These are phyloP conservation scores for Ageneiosus marmoratus DNA, from an alignment of 2,113 vertebrate genomes.

Conservation along the genomic window DNA sequence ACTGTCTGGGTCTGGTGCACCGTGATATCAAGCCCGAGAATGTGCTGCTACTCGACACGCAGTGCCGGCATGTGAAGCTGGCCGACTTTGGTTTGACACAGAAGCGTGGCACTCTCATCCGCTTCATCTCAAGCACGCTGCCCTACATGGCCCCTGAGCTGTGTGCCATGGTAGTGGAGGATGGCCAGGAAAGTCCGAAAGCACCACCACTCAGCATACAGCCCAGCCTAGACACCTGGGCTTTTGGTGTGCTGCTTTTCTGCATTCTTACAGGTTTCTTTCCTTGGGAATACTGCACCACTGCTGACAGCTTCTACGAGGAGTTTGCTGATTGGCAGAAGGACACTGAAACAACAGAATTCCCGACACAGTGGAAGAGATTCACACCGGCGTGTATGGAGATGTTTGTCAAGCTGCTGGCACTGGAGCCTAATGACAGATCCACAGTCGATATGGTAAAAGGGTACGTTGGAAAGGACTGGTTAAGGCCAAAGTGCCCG, in stretches of 20 bases:
- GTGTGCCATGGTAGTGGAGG: constrained; percentile 64
- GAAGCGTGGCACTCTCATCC: constrained; percentile 85
- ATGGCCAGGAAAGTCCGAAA: constrained; percentile 66
- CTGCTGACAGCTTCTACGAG: constrained; percentile 83
- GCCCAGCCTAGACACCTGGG: constrained; percentile 87
- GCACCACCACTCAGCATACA: constrained; percentile 80
- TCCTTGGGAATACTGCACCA: constrained; percentile 87
- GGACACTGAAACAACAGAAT: constrained; percentile 57
- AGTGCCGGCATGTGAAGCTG: constrained; percentile 82
- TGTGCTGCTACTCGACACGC: constrained; percentile 82
- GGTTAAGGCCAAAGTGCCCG: constrained; percentile 61
- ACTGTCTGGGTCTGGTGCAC: constrained; percentile 85
- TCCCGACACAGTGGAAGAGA: constrained; percentile 82
- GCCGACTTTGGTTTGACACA: constrained; percentile 90
- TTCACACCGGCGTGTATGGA: constrained; percentile 77
- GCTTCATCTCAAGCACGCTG: constrained; percentile 82
- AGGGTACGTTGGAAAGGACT: constrained; percentile 72
- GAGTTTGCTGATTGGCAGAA: constrained; percentile 84
- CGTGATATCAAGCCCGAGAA: constrained; percentile 93
- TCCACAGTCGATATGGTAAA: constrained; percentile 68
- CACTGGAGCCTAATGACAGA: constrained; percentile 73
- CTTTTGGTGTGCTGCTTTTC: constrained; percentile 88
- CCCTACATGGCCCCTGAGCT: constrained; percentile 92
- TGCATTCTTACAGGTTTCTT: constrained; percentile 93
- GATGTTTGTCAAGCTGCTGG: constrained; percentile 83